Base-by-base conservation (phyloP, 2,113 vertebrate species). In the Amazona vittata region DNA sequence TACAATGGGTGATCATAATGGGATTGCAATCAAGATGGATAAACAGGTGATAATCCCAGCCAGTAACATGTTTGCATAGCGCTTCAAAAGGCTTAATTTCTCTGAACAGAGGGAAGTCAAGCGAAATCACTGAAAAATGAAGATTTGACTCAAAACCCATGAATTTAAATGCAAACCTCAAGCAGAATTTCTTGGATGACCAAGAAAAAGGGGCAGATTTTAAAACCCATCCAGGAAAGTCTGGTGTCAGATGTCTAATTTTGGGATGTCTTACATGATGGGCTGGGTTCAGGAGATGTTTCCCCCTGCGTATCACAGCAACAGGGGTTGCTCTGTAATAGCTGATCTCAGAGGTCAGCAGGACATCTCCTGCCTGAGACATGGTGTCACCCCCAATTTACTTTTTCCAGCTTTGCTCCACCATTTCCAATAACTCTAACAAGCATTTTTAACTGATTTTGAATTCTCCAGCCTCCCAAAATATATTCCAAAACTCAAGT, bases 61-160 rank as follows among this genome's bases (percentile, higher is more conserved):
- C 53, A 12, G 4, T 5, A 4, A 15, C 15, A 4, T 1, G 29
- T 17, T 15, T 5, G 3, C 0, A 4, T 12, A 19, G 39, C 2
- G 10, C 50, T 39, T 49, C 41, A 10, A 17, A 39, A 28, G n/a
- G 46, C n/a, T 60, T 47, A 2, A 15, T 18, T 39, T 41, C 64
- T 65, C 43, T 4, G 5, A 19, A 18, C 29, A 35, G 37, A 26
- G 31, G 12, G 9, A 43, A 74, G 53, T 37, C 21, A 5, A 49
- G 44, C 2, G 8, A 67, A 73, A 74, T 39, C 68, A 18, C 53
- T 4, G 31, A 21, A 68, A 63, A 55, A 35, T 31, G 33, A 68
- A 74, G 67, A 68, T 63, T 10, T 39, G 67, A 37, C 15, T 35
- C 24, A 13, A 71, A 79, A 62, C 24, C 7, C 8, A 33, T 0